Evolutionary conservation across 1,140 invertebrate genomes (phyloP), one percentile per base, ranked within the genome.

Genomic region (Brachionus rubens): DNA sequence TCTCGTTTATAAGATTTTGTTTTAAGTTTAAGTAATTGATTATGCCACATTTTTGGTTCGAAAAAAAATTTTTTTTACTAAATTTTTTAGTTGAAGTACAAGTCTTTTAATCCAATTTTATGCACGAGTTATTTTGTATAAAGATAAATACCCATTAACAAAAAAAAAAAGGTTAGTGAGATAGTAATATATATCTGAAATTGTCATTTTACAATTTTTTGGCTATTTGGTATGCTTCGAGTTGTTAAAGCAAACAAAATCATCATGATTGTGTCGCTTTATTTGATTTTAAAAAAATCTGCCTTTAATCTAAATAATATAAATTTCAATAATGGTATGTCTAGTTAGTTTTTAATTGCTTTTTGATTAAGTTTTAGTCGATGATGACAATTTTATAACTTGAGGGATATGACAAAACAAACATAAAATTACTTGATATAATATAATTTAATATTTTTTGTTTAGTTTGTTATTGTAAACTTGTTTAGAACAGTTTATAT

Each of bases 101-200:
- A 36, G 30, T 33, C 54, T 59, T 59, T 30, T 59, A 59, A 59
- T 59, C 54, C 36, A 59, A 59, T 59, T 59, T 59, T 59, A 59
- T 33, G 54, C 54, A 33, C 36, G 28, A 33, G 33, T 59, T 59
- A 36, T 54, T 33, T 12, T 52, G 19, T 52, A 52, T 24, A 12
- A n/a, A 26, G 52, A 54, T 30, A 54, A 54, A 54, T 54, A 28
- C 52, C 52, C 33, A 54, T 54, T 12, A 30, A 50, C 19, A 24
- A 50, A 50, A 50, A n/a, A n/a, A n/a, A n/a, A n/a, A n/a, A n/a
- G n/a, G n/a, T n/a, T n/a, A n/a, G n/a, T n/a, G n/a, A n/a, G n/a
- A n/a, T n/a, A n/a, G n/a, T n/a, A n/a, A n/a, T n/a, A n/a, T n/a
- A n/a, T n/a, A n/a, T n/a, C n/a, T n/a, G n/a, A n/a, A n/a, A n/a